Evolutionary conservation across 2,888 invertebrate species (phyloP), one percentile per base, ranked within the genome.

Genomic region (Cantharis rufa): DNA sequence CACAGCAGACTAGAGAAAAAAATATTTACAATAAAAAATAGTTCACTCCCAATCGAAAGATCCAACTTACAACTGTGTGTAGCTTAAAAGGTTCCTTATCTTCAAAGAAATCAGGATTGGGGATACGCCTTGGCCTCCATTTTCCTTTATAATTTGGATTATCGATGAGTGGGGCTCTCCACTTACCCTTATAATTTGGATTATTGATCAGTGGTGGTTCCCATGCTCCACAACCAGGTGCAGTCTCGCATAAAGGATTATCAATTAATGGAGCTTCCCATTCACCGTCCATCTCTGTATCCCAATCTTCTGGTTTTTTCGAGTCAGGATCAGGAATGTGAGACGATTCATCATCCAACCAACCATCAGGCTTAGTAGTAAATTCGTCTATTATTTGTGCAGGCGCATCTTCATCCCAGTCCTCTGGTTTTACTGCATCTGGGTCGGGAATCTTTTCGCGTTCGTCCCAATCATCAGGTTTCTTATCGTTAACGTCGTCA

Each of bases 381-480:
- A 91, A 92, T 79, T 94, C 92, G 88, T 98, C 98, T 0, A 94
- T 91, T 77, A 99, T 95, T 88, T 95, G 95, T 73, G 95, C 94
- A 0, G 98, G 98, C 18, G 96, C 96, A 84, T 93, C 92, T 87
- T 99, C 99, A 87, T 98, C 97, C 98, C 99, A 99, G 87, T 99
- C 98, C 0, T 94, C 96, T 0, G 99, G 99, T 86, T 99, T 99
- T 0, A 90, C 89, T 0, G 98, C 96, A 70, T 93, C 91, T 1
- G 96, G 94, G 88, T 98, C 98, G 0, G 96, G 93, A 80, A 98
- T 97, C 91, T 94, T 95, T 87, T 84, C 84, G 83, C 97, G 92
- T 84, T 99, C 99, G 88, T 99, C 99, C 99, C 99, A 99, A 85
- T 98, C 95, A 0, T 91, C 92, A 0, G 99, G 99, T 86, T 94